A percentile compares a stretch with the other conserved stretches of the same genome.
Conservation (phyloP, 2,113 vertebrate species). For the Oreotrochilus melanogaster region DNA sequence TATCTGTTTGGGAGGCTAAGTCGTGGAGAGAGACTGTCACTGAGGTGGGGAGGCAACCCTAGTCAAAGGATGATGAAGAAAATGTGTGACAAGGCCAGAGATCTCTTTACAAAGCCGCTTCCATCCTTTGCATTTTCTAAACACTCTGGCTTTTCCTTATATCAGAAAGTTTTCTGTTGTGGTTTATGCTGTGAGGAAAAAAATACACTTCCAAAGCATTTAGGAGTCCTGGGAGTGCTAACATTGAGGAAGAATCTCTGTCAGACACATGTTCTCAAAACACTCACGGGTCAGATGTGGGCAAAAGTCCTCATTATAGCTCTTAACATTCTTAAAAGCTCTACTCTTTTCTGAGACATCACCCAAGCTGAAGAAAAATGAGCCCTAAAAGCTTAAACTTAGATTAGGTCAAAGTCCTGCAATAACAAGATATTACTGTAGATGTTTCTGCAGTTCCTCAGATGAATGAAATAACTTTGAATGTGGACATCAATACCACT, state of each 20-base stretch:
- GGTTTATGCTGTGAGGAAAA: background rate
- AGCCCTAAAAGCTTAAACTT: background rate
- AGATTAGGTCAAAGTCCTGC: background rate
- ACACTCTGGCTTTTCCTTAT: background rate
- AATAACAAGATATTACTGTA: background rate
- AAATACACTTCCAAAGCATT: background rate
- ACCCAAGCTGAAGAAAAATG: background rate
- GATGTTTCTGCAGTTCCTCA: background rate
- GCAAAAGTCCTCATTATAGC: background rate
- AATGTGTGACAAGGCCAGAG: background rate
- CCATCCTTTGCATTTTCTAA: background rate
- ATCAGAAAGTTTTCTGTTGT: background rate
- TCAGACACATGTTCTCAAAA: background rate
- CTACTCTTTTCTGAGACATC: background rate
- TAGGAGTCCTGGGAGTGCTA: background rate
- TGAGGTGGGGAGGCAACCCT: background rate
- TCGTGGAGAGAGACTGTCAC: background rate
- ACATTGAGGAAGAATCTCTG: background rate
- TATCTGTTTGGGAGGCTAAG: background rate
- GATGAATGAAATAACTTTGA: background rate
- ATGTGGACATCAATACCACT: background rate
- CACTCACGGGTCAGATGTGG: background rate
- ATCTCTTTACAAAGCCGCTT: background rate
- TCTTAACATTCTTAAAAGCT: background rate
- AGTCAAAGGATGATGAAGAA: background rate